A percentile compares a stretch with the other conserved stretches of the same genome.
Conservation (phyloP, 2,113 vertebrate genomes). For the Chaenocephalus aceratus region DNA sequence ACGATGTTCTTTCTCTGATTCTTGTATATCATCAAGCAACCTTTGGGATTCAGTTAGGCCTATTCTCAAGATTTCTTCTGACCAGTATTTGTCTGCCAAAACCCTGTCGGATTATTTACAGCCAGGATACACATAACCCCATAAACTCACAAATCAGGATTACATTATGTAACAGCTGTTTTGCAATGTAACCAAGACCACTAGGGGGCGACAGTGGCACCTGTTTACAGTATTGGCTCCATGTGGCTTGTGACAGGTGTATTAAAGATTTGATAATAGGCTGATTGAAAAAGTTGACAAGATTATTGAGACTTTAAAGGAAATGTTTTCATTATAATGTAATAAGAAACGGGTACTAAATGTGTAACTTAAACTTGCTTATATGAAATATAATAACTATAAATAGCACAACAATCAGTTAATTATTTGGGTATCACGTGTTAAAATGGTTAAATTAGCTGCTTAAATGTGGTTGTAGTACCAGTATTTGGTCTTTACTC, state of each 20-base stretch:
- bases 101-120: conserved; percentile 26
- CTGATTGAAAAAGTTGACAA: accelerated
- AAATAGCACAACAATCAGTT: not conserved
- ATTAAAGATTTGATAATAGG: no score
- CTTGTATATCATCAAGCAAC: not conserved
- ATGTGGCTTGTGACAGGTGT: not conserved
- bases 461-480: not conserved
- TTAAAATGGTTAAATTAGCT: not conserved
- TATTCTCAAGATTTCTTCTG: not conserved
- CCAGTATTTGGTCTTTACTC: not conserved
- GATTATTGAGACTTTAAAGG: not conserved
- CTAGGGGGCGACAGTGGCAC: conserved; percentile 35
- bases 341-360: not conserved
- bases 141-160: conserved; percentile 45
- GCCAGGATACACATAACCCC: conserved; percentile 59
- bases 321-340: not conserved
- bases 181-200: not conserved
- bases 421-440: not conserved
- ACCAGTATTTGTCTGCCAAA: not conserved
- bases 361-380: no score
- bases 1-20: conserved; percentile 23
- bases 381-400: not conserved
- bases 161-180: conserved; percentile 59
- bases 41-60: not conserved
- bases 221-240: no score